Conservation (phyloP, 2,797 vertebrate genomes). For the Darevskia mixta region DNA sequence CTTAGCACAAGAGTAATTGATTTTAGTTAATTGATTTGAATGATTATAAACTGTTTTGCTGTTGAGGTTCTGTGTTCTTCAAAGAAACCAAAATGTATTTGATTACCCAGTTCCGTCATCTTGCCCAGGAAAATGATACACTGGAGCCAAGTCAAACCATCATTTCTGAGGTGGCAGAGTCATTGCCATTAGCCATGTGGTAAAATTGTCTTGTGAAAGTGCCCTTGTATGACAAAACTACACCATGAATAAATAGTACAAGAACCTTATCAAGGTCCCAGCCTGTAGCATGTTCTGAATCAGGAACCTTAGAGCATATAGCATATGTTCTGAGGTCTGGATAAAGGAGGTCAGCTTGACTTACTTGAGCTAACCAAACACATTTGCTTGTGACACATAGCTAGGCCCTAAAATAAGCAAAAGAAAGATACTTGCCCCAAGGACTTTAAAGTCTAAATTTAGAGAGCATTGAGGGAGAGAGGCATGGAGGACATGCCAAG, state of each 20-base stretch:
- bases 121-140: background rate
- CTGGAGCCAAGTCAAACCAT: background rate
- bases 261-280: background rate
- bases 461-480: background rate
- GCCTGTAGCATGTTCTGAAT: background rate
- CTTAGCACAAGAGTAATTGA: slow-evolving; percentile 43
- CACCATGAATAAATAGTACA: background rate
- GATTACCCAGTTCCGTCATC: background rate
- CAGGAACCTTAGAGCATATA: background rate
- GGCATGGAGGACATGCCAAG: too few species aligned
- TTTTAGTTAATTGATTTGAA: slow-evolving; percentile 45
- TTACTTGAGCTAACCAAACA: background rate
- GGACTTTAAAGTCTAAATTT: background rate
- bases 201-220: background rate
- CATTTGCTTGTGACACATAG: background rate
- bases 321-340: background rate
- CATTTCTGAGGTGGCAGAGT: background rate
- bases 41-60: slow-evolving; percentile 16
- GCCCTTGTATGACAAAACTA: background rate
- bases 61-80: slow-evolving; percentile 13
- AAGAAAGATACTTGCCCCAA: background rate
- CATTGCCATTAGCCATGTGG: background rate
- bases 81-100: slow-evolving; percentile 4
- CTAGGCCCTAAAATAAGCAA: background rate
- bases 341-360: background rate